Evolutionary conservation across 2,113 vertebrate species (phyloP).

Genomic region (Apistogramma diplotaenia): DNA sequence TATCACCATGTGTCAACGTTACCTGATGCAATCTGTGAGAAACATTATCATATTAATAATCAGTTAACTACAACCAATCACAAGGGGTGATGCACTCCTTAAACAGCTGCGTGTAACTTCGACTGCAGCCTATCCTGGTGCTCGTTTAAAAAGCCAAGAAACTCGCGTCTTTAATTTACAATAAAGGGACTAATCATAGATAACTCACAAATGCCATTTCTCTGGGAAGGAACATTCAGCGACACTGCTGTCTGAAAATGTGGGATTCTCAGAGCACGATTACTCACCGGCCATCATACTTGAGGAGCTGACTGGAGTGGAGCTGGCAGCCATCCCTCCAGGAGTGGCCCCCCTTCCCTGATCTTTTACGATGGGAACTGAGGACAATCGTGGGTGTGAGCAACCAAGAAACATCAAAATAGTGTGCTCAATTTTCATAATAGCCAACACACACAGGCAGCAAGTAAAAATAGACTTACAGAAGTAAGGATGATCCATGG

Average conservation of each 20-base stretch:
- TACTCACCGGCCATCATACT: conserved; percentile 84
- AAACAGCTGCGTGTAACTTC: background rate
- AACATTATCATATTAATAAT: background rate
- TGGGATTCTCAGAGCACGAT: background rate
- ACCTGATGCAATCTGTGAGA: background rate
- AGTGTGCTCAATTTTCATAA: background rate
- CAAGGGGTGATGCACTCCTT: background rate
- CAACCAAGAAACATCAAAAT: background rate
- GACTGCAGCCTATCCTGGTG: background rate
- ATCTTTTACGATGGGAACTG: conserved; percentile 84
- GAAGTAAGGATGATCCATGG: conserved; percentile 87
- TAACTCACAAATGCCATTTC: background rate
- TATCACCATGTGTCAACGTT: background rate
- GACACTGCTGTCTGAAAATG: background rate
- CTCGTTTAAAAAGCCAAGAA: background rate
- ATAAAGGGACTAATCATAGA: background rate
- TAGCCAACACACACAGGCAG: background rate
- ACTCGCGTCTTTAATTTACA: background rate
- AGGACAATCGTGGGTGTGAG: background rate
- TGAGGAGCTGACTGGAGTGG: conserved; percentile 84
- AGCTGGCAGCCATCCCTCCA: conserved; percentile 76
- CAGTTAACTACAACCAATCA: background rate
- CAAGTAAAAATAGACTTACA: conserved; percentile 61
- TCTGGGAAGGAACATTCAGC: background rate
- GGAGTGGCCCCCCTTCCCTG: conserved; percentile 79